Base-by-base conservation (phyloP, 2,888 invertebrate genomes). In the Calameuta filiformis region DNA sequence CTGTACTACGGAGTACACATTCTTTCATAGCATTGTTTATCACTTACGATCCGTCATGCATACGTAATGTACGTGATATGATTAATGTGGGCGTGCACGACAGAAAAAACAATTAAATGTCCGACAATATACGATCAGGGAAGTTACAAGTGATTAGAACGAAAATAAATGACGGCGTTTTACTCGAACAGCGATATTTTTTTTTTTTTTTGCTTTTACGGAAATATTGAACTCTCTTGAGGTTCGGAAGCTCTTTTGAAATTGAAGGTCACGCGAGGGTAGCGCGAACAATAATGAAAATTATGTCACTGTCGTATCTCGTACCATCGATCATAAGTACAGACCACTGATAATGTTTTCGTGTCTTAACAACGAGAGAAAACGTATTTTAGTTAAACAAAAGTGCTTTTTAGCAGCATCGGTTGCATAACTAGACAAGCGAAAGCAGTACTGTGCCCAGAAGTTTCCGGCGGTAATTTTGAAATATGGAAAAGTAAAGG, bases 391-490 rank as follows among this genome's bases (percentile, higher is more conserved):
- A 69, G 71, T 75, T 77, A 69, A 30, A 71, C 69, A 74, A 73
- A 77, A 79, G 76, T 73, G 74, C 74, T 79, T 76, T 76, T 33
- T 79, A 79, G 76, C 79, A 74, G 69, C 77, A 69, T 68, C 73
- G 31, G 77, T 77, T 77, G 77, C 74, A 74, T 71, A 76, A 76
- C 35, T 76, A 76, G 30, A 37, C 35, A 69, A 76, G 73, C 35
- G 76, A 74, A 74, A 79, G 74, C 73, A 76, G 73, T 73, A 73
- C 40, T 73, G 73, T 74, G 71, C 71, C 35, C 40, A 73, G 69
- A 73, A 23, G 69, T 68, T 35, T 75, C 69, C 76, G 76, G 79
- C 78, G 79, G 73, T 33, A 76, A 76, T 78, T 81, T 80, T 82
- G 79, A 76, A 56, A 56, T 56, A 15, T 15, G 9, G 9, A 40